phyloP scores from a whole-genome alignment of 2,888 invertebrate genomes.

The Crepidodera aurea region DNA sequence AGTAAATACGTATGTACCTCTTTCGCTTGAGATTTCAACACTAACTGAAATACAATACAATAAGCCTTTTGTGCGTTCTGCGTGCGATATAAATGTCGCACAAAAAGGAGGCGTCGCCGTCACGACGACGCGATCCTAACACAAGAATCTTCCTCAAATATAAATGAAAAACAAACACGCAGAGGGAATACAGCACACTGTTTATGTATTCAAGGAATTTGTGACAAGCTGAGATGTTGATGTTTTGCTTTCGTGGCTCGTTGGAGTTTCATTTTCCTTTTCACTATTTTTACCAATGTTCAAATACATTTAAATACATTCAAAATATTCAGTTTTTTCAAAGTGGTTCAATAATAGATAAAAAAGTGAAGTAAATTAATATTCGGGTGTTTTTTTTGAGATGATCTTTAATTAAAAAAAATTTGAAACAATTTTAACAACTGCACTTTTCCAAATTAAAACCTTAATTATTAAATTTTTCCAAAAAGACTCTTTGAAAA shows the following conservation, averaged over 20 bases:
- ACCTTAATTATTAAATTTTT: too few relatives aligned
- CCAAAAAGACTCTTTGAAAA: too few relatives aligned
- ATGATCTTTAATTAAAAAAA: too few relatives aligned
- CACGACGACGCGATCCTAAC: background rate
- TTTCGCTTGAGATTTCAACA: background rate
- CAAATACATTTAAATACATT: too few relatives aligned
- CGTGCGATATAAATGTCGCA: background rate
- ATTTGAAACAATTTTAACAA: too few relatives aligned
- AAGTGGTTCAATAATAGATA: too few relatives aligned
- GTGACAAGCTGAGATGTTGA: background rate
- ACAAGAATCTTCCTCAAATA: constrained; percentile 14
- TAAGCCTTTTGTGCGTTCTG: constrained; percentile 11
- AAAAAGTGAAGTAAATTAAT: too few relatives aligned
- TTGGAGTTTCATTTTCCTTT: too few relatives aligned
- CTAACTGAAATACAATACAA: background rate
- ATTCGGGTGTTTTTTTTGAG: too few relatives aligned
- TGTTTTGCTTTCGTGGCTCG: background rate
- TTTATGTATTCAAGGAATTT: constrained; percentile 23
- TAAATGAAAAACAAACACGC: constrained; percentile 21
- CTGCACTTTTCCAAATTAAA: too few relatives aligned
- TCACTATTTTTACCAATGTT: too few relatives aligned
- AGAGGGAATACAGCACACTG: constrained; percentile 11
- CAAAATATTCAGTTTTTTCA: too few relatives aligned
- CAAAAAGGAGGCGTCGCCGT: constrained; percentile 2
- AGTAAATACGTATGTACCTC: background rate